phyloP scores from a whole-genome alignment of 2,113 vertebrate genomes.

The Ailuropoda melanoleuca region DNA sequence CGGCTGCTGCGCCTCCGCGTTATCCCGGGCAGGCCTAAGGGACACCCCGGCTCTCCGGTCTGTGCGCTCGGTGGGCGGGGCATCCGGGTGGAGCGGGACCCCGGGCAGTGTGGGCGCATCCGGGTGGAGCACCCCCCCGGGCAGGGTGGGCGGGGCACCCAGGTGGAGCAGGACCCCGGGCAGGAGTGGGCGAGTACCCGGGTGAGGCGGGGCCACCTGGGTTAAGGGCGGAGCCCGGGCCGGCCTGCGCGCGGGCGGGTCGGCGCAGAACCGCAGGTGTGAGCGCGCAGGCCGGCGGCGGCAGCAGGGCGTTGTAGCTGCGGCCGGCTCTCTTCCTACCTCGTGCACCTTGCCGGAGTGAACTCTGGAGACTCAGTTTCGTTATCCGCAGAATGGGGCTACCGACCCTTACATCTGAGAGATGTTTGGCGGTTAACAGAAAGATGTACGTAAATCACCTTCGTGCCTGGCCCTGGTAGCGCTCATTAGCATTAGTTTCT shows the following conservation, averaged over 20 bases:
- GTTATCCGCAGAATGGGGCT: background rate
- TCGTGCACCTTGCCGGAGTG: background rate
- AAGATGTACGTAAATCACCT: background rate
- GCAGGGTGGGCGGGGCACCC: background rate
- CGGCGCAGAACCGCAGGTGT: too few species aligned
- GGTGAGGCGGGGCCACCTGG: too few species aligned
- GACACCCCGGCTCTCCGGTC: fast-evolving
- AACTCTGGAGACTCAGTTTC: background rate
- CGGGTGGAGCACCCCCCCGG: too few species aligned
- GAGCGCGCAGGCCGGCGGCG: fast-evolving
- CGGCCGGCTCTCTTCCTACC: background rate
- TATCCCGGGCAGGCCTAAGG: too few species aligned
- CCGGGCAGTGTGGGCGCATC: background rate
- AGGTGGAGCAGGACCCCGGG: fast-evolving
- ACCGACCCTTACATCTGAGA: background rate
- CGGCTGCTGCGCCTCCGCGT: background rate
- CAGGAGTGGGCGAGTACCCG: background rate
- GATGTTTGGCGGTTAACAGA: background rate
- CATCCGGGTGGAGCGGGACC: background rate
- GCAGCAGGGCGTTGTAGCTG: fast-evolving
- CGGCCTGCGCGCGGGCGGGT: background rate
- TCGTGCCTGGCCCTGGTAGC: background rate
- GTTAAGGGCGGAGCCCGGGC: too few species aligned
- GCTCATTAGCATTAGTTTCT: background rate
- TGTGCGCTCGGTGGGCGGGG: background rate